phyloP scores from a whole-genome alignment of 2,797 vertebrate species.

The Sebastiscus albofasciatus region DNA sequence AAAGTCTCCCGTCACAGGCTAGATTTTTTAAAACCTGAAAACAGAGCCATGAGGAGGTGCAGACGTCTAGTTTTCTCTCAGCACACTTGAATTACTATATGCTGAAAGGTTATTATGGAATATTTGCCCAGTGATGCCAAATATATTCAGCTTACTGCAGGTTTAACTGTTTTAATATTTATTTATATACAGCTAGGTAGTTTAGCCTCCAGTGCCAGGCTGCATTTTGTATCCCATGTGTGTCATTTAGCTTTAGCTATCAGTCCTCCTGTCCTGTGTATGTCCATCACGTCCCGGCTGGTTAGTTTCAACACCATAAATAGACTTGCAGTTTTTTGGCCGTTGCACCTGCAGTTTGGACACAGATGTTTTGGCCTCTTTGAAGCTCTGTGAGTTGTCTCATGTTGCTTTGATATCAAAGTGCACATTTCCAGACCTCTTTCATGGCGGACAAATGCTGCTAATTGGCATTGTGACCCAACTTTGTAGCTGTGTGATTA shows the following conservation, averaged over 20 bases:
- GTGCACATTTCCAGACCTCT: background rate
- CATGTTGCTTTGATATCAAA: constrained; percentile 41
- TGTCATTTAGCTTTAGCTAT: background rate
- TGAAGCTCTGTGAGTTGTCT: constrained; percentile 40
- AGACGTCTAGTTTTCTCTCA: no score
- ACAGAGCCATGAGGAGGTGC: no score
- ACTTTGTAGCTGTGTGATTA: background rate
- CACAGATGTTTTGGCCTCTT: constrained; percentile 45
- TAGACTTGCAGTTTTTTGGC: constrained; percentile 25
- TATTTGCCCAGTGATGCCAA: no score
- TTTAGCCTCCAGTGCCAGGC: background rate
- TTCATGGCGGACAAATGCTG: background rate
- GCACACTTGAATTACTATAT: no score
- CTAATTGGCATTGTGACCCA: background rate
- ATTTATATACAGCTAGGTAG: background rate
- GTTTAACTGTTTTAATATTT: no score
- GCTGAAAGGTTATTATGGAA: no score
- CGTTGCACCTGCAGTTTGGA: constrained; percentile 53
- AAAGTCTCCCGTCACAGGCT: rapidly evolving
- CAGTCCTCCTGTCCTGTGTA: background rate
- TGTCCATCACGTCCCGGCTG: constrained; percentile 37
- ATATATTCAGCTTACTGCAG: no score
- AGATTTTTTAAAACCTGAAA: rapidly evolving
- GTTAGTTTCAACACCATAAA: constrained; percentile 26
- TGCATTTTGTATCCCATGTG: background rate